Evolutionary conservation across 2,113 vertebrate species (phyloP).

Genomic region (Macroglossus sobrinus): DNA sequence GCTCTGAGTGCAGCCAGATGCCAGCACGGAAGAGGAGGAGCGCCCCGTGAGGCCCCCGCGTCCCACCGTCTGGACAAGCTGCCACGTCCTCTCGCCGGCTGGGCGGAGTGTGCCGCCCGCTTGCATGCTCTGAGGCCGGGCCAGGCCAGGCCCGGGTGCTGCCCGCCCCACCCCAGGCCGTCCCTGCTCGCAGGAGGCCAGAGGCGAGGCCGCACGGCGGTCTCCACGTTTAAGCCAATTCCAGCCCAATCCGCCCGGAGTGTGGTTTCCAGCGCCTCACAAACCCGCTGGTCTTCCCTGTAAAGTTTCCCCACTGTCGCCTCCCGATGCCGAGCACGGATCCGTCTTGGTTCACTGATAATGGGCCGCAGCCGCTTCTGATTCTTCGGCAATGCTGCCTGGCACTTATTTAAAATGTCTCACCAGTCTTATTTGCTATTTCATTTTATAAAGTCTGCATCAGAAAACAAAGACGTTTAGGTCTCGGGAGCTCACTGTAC

Average conservation of each 20-base stretch:
- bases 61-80: too few species aligned
- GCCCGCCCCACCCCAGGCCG: neutral
- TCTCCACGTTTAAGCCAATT: conserved; percentile 50
- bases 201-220: neutral
- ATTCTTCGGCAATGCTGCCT: conserved; percentile 76
- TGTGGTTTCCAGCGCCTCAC: conserved; percentile 48
- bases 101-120: neutral
- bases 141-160: neutral
- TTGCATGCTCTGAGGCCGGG: neutral
- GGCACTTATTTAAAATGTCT: conserved; percentile 68
- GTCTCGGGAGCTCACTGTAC: conserved; percentile 31
- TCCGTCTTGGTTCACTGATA: conserved; percentile 78
- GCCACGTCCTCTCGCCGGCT: neutral
- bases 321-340: conserved; percentile 51
- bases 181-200: neutral
- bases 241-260: conserved; percentile 31
- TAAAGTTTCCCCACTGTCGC: neutral
- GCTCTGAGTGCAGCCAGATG: neutral
- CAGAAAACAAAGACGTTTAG: conserved; percentile 15
- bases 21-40: too few species aligned
- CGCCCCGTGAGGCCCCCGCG: too few species aligned
- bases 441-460: conserved; percentile 51
- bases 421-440: conserved; percentile 76
- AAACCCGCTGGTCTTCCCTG: neutral
- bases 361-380: conserved; percentile 77